Base-by-base conservation (phyloP, 2,888 invertebrate genomes). In the Rhingia rostrata region DNA sequence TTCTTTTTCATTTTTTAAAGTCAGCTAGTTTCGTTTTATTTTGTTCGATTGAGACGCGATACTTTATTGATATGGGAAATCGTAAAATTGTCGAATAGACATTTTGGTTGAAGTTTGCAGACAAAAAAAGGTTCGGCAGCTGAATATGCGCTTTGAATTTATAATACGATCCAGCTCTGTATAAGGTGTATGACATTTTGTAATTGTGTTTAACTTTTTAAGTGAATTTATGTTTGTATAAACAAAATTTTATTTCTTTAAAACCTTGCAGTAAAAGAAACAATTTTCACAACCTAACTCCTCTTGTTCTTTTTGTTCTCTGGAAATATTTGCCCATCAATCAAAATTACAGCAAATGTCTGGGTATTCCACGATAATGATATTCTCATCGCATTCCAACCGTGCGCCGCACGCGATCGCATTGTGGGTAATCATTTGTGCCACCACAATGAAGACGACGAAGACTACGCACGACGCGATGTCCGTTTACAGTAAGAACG, bases 321-420 rank as follows among this genome's bases (percentile, higher is more conserved):
- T 69, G 22, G 6, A 43, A 56, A 70, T 47, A 74, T 49, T 74
- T 58, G 54, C 32, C 58, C 58, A 66, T 75, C 49, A 66, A 66
- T 74, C 74, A 74, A 64, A 47, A 64, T 49, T 64, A 74, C 74
- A 74, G 64, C 64, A 30, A 64, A 45, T 47, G 73, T 39, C 64
- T 61, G 53, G 39, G 12, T 43, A 14, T 10, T 47, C 7, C 9
- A 12, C 30, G n/a, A 39, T 69, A 54, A 37, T 54, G 54, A 22
- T 70, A 49, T 49, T 22, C 45, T 3, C 39, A 56, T 64, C 35
- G 39, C 4, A 37, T 64, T 75, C 14, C 58, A 51, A 39, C n/a
- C 10, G 51, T 22, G 22, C 10, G 54, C 30, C 47, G 49, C 66
- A 74, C 64, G 64, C 64, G 72, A 72, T 61, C 72, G 37, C 54